Evolutionary conservation across 2,113 vertebrate species (phyloP).

Genomic region (Oceanodroma tethys): DNA sequence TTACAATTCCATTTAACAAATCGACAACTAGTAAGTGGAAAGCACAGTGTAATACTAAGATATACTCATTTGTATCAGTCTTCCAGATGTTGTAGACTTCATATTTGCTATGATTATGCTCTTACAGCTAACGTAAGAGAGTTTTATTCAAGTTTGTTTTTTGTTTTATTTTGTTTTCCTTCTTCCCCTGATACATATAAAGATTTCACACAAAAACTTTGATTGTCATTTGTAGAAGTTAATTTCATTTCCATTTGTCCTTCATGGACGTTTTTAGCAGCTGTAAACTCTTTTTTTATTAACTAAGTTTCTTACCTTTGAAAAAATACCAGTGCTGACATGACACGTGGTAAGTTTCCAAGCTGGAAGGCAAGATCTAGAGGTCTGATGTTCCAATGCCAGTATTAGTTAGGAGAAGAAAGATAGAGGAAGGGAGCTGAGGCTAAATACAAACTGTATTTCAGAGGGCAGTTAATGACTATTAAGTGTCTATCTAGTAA

Average conservation of each 20-base stretch:
- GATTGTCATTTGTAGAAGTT: not conserved
- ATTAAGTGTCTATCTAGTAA: not conserved
- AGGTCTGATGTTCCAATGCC: not conserved
- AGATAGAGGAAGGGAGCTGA: not conserved
- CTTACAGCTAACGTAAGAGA: not conserved
- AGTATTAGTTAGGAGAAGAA: not conserved
- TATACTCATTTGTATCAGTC: not conserved
- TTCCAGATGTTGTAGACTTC: not conserved
- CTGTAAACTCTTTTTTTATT: not conserved
- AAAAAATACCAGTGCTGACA: not conserved
- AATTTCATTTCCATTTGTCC: not conserved
- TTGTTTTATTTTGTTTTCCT: not conserved
- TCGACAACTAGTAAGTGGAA: not conserved
- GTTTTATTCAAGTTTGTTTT: not conserved
- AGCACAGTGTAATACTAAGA: not conserved
- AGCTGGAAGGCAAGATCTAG: not conserved
- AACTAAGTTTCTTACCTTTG: not conserved
- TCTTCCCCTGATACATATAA: accelerated
- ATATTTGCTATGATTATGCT: not conserved
- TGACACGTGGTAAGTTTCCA: not conserved
- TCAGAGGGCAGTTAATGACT: not conserved
- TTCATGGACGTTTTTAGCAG: not conserved
- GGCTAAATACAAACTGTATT: not conserved
- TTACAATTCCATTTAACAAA: not conserved
- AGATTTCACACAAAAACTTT: not conserved